Evolutionary conservation across 2,113 vertebrate genomes (phyloP), one percentile per base, ranked within the genome.

Genomic region (Corydoras maculifer): DNA sequence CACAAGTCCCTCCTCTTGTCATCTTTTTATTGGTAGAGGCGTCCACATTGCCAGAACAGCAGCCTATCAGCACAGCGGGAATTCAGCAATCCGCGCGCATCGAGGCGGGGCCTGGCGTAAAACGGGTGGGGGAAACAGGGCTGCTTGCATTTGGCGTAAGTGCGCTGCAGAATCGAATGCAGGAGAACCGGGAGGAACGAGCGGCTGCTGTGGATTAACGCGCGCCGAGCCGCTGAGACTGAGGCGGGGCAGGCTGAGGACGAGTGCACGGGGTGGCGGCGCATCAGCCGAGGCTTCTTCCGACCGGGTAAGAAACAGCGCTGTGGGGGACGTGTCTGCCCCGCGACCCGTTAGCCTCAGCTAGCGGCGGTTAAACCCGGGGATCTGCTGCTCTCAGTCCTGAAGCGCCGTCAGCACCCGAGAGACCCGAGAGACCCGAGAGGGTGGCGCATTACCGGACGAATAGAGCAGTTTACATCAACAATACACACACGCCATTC

Each of bases 241-340:
- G 35, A 43, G 4, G 7, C 35, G 1, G 35, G 35, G 35, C 35
- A 43, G 35, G 35, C 1, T 2, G 35, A 43, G 1, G 35, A 43
- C 4, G 1, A 43, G 35, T 0, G 35, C 35, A 43, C 35, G 4
- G 35, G 35, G 1, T 25, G 18, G 18, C 18, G 18, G 18, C 18
- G 18, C 35, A 43, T 43, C 18, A 43, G 29, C 65, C 32, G 71
- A 71, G 82, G 61, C 62, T 70, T 29, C 50, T 71, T 29, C 50
- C 70, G 51, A 72, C 58, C 51, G 69, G 87, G 88, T 90, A 74
- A 88, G 87, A 88, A 83, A 12, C 32, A 43, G 35, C 35, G 35
- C 35, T 43, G 35, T 65, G 49, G 53, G 83, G 78, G 68, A 14
- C 49, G 66, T 35, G 32, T 53, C 25, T 18, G 3, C 25, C 14